These are phyloP conservation scores for Leucoraja ocellata DNA, from an alignment of 2,797 vertebrate species.

Conservation along the genomic window DNA sequence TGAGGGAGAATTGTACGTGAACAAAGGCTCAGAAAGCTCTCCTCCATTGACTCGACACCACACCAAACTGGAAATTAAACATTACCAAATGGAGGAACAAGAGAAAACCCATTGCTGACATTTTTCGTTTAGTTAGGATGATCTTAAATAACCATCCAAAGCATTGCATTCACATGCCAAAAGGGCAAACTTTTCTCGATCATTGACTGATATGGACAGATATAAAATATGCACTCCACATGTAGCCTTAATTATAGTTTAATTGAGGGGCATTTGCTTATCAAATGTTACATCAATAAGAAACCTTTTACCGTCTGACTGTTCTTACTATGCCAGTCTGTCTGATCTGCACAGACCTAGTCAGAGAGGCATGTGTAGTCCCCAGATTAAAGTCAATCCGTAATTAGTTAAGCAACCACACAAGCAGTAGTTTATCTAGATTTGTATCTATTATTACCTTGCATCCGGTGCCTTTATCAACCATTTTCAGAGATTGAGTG, in stretches of 20 bases:
- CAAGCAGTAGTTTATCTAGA: conserved; percentile 24
- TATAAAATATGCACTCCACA: conserved; percentile 13
- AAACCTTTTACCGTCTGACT: conserved; percentile 7
- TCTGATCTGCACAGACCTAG: neutral
- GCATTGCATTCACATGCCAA: neutral
- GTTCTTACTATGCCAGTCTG: neutral
- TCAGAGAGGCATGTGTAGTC: neutral
- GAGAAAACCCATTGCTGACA: neutral
- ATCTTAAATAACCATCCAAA: conserved; percentile 11
- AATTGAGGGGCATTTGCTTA: conserved; percentile 28
- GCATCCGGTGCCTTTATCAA: neutral
- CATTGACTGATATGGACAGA: neutral
- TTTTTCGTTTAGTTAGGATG: neutral
- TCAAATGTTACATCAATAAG: conserved; percentile 31
- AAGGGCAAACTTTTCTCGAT: neutral
- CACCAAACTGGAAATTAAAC: neutral
- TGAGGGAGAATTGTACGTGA: conserved; percentile 44
- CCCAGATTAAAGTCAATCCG: neutral
- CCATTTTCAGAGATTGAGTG: neutral
- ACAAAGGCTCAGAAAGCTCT: conserved; percentile 55
- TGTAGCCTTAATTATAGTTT: conserved; percentile 1
- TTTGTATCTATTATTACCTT: conserved; percentile 9
- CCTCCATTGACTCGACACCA: neutral
- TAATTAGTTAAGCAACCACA: conserved; percentile 11
- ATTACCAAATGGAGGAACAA: neutral